Percentiles rank a stretch among this genome's conserved stretches.
phyloP scores from a whole-genome alignment of 1,140 invertebrate genomes.

The Hyphantria cunea region DNA sequence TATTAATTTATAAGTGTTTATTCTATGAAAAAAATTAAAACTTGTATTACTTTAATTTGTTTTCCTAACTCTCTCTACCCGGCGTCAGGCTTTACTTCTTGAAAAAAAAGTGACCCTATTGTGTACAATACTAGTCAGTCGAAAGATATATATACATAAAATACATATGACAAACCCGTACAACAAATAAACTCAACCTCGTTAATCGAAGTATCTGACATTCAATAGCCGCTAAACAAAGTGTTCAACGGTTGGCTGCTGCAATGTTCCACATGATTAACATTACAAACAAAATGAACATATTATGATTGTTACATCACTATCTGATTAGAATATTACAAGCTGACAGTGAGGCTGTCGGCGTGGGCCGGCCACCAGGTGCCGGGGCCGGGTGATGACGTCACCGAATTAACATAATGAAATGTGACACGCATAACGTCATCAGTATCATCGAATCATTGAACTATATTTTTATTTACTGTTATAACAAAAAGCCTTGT shows the following conservation, averaged over 20 bases:
- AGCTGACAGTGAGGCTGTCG: background rate
- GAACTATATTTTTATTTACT: background rate
- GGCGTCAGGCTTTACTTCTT: too few species aligned
- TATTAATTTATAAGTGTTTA: too few species aligned
- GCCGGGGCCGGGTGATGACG: constrained; percentile 1
- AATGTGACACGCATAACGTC: constrained; percentile 16
- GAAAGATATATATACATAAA: too few species aligned
- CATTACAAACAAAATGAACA: constrained; percentile 42
- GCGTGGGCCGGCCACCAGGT: background rate
- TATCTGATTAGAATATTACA: constrained; percentile 12
- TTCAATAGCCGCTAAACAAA: constrained; percentile 6
- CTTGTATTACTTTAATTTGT: too few species aligned
- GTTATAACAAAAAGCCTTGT: background rate
- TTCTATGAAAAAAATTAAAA: too few species aligned
- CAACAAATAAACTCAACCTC: background rate
- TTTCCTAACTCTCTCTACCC: too few species aligned
- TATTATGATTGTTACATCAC: constrained; percentile 43
- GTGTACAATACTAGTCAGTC: too few species aligned
- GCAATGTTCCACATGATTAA: constrained; percentile 40
- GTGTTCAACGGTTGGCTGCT: background rate
- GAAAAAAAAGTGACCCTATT: too few species aligned
- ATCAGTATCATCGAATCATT: constrained; percentile 11
- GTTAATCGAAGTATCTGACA: background rate
- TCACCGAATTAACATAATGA: constrained; percentile 25
- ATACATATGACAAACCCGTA: too few species aligned